Conservation (phyloP, 1,140 invertebrate genomes). For the Cephus cinctus region DNA sequence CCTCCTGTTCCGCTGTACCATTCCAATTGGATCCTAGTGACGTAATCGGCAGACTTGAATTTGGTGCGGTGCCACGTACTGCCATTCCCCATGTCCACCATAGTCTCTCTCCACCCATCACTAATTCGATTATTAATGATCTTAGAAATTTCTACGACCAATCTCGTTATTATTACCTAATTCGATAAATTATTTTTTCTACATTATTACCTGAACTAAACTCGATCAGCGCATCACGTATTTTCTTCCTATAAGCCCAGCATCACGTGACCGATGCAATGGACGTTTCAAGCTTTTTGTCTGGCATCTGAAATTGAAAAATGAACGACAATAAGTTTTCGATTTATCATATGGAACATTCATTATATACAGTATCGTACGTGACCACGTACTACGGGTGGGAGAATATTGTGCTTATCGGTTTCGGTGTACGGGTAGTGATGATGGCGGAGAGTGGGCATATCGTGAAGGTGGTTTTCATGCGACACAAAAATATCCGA, state of each 20-base stretch:
- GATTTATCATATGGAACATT: too few relatives aligned
- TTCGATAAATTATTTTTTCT: slow-evolving; percentile 14
- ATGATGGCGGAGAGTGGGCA: too few relatives aligned
- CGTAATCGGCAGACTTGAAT: slow-evolving; percentile 25
- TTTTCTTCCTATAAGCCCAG: slow-evolving; percentile 1
- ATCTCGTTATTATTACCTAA: too few relatives aligned
- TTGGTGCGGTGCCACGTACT: slow-evolving; percentile 24
- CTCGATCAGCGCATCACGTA: slow-evolving; percentile 5
- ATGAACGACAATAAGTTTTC: too few relatives aligned
- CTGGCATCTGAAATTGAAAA: too few relatives aligned
- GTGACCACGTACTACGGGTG: too few relatives aligned
- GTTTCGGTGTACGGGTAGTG: too few relatives aligned
- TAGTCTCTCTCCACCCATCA: slow-evolving; percentile 38
- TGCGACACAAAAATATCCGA: too few relatives aligned
- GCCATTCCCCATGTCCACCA: slow-evolving; percentile 42
- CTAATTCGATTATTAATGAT: slow-evolving; percentile 6
- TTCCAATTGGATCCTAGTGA: slow-evolving; percentile 28
- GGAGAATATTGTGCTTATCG: too few relatives aligned
- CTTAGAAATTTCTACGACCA: slow-evolving; percentile 6
- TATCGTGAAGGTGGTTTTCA: too few relatives aligned
- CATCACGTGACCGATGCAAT: background rate
- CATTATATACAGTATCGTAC: too few relatives aligned
- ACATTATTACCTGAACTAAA: slow-evolving; percentile 3
- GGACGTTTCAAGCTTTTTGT: too few relatives aligned
- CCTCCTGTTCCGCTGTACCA: slow-evolving; percentile 22